Conservation (phyloP, 2,888 invertebrate genomes). For the Shargacucullia verbasci region DNA sequence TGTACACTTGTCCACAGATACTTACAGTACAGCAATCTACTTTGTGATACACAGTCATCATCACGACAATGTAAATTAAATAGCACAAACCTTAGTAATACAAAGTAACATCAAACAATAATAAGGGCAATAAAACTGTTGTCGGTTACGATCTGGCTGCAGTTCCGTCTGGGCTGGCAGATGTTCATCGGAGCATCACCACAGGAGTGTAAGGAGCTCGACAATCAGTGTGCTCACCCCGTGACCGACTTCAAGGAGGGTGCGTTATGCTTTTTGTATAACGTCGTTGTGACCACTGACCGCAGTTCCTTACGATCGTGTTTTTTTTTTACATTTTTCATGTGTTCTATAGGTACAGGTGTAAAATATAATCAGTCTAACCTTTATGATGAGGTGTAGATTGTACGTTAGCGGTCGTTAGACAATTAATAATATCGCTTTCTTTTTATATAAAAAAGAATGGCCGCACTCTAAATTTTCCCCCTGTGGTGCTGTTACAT, state of each 20-base stretch:
- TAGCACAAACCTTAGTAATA: neutral
- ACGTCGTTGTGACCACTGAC: constrained; percentile 60
- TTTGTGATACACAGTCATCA: too few species aligned
- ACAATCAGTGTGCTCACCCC: constrained; percentile 72
- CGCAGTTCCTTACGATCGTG: constrained; percentile 62
- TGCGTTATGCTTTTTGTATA: constrained; percentile 68
- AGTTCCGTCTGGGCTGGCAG: constrained; percentile 38
- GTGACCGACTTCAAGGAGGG: constrained; percentile 66
- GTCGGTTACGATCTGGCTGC: constrained; percentile 31
- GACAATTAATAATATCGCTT: too few species aligned
- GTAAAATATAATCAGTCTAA: constrained; percentile 22
- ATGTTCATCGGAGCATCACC: constrained; percentile 61
- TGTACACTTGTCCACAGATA: too few species aligned
- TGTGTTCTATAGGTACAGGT: neutral
- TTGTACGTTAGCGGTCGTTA: too few species aligned
- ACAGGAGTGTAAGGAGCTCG: constrained; percentile 52
- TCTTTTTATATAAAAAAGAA: too few species aligned
- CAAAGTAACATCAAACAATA: constrained; percentile 9
- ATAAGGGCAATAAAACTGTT: constrained; percentile 31
- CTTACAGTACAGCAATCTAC: too few species aligned
- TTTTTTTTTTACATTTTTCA: constrained; percentile 23
- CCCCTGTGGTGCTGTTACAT: too few species aligned
- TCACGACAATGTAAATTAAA: too few species aligned
- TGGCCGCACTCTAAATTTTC: too few species aligned
- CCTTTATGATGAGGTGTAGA: constrained; percentile 18